Evolutionary conservation across 2,113 vertebrate genomes (phyloP).

Genomic region (Aspiorhynchus laticeps): DNA sequence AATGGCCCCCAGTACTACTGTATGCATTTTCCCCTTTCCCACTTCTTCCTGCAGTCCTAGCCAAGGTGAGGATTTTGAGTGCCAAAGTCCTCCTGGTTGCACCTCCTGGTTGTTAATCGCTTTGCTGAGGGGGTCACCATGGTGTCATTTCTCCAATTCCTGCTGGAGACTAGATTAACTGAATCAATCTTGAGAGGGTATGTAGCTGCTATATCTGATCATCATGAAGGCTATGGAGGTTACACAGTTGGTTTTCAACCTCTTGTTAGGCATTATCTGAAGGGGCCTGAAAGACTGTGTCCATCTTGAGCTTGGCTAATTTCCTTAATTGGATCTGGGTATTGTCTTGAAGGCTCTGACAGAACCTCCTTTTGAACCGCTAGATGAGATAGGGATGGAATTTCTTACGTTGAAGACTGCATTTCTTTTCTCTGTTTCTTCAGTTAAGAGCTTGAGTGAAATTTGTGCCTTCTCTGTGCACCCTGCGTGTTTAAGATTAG

Average conservation of each 20-base stretch:
- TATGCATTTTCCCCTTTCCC: not conserved
- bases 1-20: not conserved
- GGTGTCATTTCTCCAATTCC: not conserved
- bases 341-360: not conserved
- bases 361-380: not conserved
- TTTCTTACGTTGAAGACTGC: not conserved
- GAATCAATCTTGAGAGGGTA: not conserved
- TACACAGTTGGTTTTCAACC: not conserved
- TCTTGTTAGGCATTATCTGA: not conserved
- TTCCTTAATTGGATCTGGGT: not conserved
- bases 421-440: not conserved
- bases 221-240: not conserved
- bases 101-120: not conserved
- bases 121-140: not conserved
- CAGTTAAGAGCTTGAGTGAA: not conserved
- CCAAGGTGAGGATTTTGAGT: not conserved
- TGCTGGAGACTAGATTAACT: not conserved
- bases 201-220: not conserved
- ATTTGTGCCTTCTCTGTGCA: not conserved
- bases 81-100: not conserved
- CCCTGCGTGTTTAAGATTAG: not conserved
- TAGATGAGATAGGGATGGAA: not conserved
- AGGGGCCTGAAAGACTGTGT: not conserved
- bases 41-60: not conserved
- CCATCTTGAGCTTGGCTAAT: not conserved